These are phyloP conservation scores for Galerucella pusilla DNA, from an alignment of 2,888 invertebrate species.

Conservation along the genomic window DNA sequence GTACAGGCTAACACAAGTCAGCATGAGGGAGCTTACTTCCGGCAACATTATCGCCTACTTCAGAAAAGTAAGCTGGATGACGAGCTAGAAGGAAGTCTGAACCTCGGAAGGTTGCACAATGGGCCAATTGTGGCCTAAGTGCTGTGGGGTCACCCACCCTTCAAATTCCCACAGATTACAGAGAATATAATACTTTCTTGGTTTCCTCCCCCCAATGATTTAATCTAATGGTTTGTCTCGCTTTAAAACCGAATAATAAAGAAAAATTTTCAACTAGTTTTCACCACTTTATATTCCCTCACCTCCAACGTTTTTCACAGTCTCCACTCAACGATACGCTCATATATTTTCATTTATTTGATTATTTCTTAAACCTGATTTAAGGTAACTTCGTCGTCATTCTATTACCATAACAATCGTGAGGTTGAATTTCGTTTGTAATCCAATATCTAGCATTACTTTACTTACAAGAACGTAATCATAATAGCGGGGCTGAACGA, in stretches of 20 bases:
- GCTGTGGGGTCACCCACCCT: too few species aligned
- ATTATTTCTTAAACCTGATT: conserved; percentile 18
- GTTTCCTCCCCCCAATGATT: too few species aligned
- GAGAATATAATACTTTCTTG: too few species aligned
- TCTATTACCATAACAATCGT: conserved; percentile 28
- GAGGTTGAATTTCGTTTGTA: conserved; percentile 18
- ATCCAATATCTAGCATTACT: conserved; percentile 4
- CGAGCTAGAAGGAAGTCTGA: too few species aligned
- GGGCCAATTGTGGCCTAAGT: too few species aligned
- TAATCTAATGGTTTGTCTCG: not conserved
- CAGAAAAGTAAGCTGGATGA: too few species aligned
- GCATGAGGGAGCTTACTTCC: too few species aligned
- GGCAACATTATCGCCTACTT: too few species aligned
- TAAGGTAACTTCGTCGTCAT: conserved; percentile 21
- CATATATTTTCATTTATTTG: conserved; percentile 13
- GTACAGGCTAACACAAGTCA: too few species aligned
- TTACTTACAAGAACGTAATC: conserved; percentile 5
- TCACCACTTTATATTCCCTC: not conserved
- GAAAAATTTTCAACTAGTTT: not conserved
- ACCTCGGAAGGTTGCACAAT: too few species aligned
- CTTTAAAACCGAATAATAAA: not conserved
- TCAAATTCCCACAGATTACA: too few species aligned
- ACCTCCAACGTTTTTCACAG: not conserved
- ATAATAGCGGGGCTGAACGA: conserved; percentile 1
- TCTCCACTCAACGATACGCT: not conserved